These are phyloP conservation scores for Taenioides sp. DNA, from an alignment of 2,797 vertebrate species.

Conservation along the genomic window DNA sequence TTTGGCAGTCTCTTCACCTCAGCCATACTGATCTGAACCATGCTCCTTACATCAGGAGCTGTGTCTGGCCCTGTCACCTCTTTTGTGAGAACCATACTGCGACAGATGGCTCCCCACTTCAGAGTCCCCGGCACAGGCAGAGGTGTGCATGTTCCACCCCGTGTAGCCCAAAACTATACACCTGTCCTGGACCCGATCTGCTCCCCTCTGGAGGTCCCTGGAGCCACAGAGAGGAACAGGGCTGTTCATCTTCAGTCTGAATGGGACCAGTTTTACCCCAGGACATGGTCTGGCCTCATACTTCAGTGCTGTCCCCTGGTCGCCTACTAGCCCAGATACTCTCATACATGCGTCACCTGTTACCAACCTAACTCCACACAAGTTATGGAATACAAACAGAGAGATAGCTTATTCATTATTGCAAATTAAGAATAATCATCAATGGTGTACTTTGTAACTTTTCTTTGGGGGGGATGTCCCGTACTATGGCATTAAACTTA, in stretches of 20 bases:
- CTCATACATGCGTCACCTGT: conserved; percentile 45
- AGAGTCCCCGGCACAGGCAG: conserved; percentile 43
- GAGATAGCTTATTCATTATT: not conserved
- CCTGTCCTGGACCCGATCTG: conserved; percentile 58
- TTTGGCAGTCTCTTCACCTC: conserved; percentile 62
- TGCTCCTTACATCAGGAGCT: conserved; percentile 47
- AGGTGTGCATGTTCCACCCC: conserved; percentile 40
- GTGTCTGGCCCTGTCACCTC: conserved; percentile 28
- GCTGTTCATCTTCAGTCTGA: conserved; percentile 63
- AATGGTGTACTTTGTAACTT: not conserved
- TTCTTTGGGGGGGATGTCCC: not conserved
- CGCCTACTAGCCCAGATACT: conserved; percentile 64
- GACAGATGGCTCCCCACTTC: conserved; percentile 74
- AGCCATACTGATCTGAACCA: conserved; percentile 61
- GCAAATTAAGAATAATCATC: not conserved
- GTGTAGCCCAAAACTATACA: conserved; percentile 54
- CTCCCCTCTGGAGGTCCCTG: conserved; percentile 36
- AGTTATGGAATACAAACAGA: not conserved
- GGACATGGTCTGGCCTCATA: conserved; percentile 64
- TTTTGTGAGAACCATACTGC: conserved; percentile 54
- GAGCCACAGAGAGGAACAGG: conserved; percentile 51
- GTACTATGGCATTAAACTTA: too few species aligned
- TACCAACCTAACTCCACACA: conserved; percentile 15
- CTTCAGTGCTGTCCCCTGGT: conserved; percentile 42
- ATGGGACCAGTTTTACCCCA: conserved; percentile 55